A percentile compares a stretch with the other conserved stretches of the same genome.
Evolutionary conservation across 1,140 invertebrate species (phyloP).

Genomic region (Zelostemma sp.): DNA sequence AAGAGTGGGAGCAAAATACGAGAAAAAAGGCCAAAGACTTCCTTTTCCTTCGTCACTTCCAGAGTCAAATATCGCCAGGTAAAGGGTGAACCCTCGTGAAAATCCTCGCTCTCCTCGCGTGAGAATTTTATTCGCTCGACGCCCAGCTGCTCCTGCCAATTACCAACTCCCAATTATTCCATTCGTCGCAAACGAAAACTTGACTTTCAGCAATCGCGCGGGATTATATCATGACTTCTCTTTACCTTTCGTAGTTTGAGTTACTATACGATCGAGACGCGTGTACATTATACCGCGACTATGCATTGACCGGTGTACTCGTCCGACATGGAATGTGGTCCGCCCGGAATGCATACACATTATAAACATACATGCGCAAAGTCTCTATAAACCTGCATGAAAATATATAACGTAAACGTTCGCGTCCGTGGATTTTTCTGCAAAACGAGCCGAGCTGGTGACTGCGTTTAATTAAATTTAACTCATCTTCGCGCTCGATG

Average conservation of each 20-base stretch:
- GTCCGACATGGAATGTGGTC: conserved; percentile 68
- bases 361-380: conserved; percentile 40
- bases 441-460: background rate
- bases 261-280: conserved; percentile 49
- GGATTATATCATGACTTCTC: conserved; percentile 45
- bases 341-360: conserved; percentile 50
- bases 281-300: conserved; percentile 48
- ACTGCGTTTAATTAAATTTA: too few species aligned
- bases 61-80: conserved; percentile 37
- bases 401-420: background rate
- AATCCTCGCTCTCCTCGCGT: conserved; percentile 31
- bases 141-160: background rate
- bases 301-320: conserved; percentile 59
- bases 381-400: conserved; percentile 48
- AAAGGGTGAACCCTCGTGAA: conserved; percentile 41
- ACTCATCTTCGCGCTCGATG: too few species aligned
- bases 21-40: conserved; percentile 23
- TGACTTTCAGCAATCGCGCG: conserved; percentile 37
- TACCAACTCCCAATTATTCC: background rate
- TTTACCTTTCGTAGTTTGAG: conserved; percentile 36
- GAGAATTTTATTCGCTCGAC: background rate
- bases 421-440: background rate
- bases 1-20: conserved; percentile 30
- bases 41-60: conserved; percentile 28
- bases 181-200: conserved; percentile 11